phyloP scores from a whole-genome alignment of 2,113 vertebrate species.

The Chaenogobius annularis region DNA sequence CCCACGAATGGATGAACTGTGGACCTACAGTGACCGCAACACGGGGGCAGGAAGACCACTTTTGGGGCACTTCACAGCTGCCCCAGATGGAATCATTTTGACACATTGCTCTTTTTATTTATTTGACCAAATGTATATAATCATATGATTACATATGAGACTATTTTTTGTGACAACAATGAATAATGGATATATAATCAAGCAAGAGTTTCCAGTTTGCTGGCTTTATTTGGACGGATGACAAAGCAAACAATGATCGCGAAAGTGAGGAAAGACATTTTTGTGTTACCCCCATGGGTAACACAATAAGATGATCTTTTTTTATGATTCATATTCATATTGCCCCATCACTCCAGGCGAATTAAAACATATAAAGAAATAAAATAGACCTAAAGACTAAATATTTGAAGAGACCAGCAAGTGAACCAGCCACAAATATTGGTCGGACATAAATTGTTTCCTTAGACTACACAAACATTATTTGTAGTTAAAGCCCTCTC shows the following conservation, averaged over 20 bases:
- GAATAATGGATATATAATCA: not conserved
- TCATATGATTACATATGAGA: not conserved
- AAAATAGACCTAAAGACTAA: not conserved
- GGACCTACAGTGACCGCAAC: slow-evolving; percentile 17
- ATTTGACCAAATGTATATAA: not conserved
- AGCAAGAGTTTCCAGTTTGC: not conserved
- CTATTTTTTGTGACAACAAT: not conserved
- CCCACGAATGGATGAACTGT: slow-evolving; percentile 41
- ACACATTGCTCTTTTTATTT: not conserved
- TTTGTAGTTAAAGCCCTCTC: no score
- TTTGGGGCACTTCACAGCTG: not conserved
- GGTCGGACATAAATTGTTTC: no score
- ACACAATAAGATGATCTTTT: no score
- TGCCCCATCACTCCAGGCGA: no score
- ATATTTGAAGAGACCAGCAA: slow-evolving; percentile 13
- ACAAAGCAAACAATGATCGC: no score
- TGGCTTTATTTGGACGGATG: no score
- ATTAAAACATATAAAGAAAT: not conserved
- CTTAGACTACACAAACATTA: no score
- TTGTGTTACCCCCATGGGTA: no score
- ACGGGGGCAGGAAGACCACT: slow-evolving; percentile 6
- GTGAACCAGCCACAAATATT: no score
- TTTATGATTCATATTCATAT: no score
- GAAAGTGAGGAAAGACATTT: no score
- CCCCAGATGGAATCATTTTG: not conserved